phyloP scores from a whole-genome alignment of 2,888 invertebrate species.

The Beris morrisii region DNA sequence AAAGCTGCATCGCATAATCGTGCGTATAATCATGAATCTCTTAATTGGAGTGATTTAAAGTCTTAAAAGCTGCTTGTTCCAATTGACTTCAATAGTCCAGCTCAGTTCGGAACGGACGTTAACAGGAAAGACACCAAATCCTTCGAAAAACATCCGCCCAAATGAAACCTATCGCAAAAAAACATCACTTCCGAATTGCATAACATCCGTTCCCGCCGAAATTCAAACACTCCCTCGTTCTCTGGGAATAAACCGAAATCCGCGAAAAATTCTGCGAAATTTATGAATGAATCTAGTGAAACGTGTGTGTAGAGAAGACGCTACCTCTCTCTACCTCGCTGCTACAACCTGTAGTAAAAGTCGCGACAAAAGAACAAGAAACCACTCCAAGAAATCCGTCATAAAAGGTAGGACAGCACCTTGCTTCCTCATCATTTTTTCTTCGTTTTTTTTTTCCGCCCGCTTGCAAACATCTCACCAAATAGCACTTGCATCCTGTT shows the following conservation, averaged over 20 bases:
- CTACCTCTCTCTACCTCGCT: neutral
- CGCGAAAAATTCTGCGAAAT: slow-evolving; percentile 29
- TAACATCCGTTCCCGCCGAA: slow-evolving; percentile 30
- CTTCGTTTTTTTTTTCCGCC: slow-evolving; percentile 1
- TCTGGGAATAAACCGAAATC: slow-evolving; percentile 16
- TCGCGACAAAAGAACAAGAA: slow-evolving; percentile 27
- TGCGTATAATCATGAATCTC: no score
- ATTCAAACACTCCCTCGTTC: neutral
- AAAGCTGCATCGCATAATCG: no score
- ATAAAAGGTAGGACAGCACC: slow-evolving; percentile 31
- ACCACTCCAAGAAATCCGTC: slow-evolving; percentile 21
- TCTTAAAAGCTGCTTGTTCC: no score
- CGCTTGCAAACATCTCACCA: slow-evolving; percentile 20
- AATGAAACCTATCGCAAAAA: neutral
- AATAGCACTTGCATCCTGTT: slow-evolving; percentile 33
- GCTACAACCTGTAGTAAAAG: slow-evolving; percentile 28
- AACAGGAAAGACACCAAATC: slow-evolving; percentile 18
- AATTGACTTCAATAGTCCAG: no score
- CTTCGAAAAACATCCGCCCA: neutral
- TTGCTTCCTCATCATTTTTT: slow-evolving; percentile 30
- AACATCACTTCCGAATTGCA: slow-evolving; percentile 30
- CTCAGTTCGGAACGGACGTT: neutral
- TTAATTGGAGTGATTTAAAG: no score
- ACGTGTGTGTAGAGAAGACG: slow-evolving; percentile 14
- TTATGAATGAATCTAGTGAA: slow-evolving; percentile 28